These are phyloP conservation scores for Melanotaenia trifasciata DNA, from an alignment of 2,797 vertebrate species.

Conservation along the genomic window DNA sequence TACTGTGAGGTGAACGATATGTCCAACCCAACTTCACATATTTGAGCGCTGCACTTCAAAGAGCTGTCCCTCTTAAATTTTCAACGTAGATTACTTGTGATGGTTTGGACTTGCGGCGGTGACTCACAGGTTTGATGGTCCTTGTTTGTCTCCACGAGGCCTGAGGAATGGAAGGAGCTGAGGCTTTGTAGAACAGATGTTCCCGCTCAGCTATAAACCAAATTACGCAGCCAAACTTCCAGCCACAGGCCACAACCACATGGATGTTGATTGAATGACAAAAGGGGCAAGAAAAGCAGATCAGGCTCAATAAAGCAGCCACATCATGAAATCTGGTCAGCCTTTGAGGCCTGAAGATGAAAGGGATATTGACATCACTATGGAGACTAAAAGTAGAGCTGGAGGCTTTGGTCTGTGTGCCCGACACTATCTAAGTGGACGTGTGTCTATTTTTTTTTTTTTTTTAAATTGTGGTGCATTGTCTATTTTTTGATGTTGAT, in stretches of 20 bases:
- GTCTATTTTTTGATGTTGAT: slow-evolving; percentile 32
- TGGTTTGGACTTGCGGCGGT: slow-evolving; percentile 5
- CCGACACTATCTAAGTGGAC: slow-evolving; percentile 18
- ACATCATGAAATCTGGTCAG: slow-evolving; percentile 77
- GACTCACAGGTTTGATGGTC: slow-evolving; percentile 40
- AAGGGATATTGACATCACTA: slow-evolving; percentile 72
- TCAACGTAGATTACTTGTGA: slow-evolving; percentile 13
- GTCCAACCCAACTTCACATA: slow-evolving; percentile 25
- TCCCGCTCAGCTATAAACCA: slow-evolving; percentile 77
- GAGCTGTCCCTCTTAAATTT: slow-evolving; percentile 18
- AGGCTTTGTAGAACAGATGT: slow-evolving; percentile 82
- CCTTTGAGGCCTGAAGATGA: slow-evolving; percentile 72
- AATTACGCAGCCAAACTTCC: slow-evolving; percentile 70
- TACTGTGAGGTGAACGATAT: slow-evolving; percentile 22
- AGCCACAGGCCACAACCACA: slow-evolving; percentile 69
- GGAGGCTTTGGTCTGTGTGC: slow-evolving; percentile 52
- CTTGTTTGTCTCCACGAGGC: slow-evolving; percentile 56
- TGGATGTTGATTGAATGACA: slow-evolving; percentile 70
- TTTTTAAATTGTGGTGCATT: slow-evolving; percentile 11
- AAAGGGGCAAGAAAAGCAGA: slow-evolving; percentile 70
- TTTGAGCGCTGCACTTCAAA: slow-evolving; percentile 39
- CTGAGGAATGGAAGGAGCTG: slow-evolving; percentile 53
- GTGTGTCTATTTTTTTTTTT: slow-evolving; percentile 40
- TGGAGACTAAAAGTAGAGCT: slow-evolving; percentile 73
- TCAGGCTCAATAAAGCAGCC: slow-evolving; percentile 73